These are phyloP conservation scores for Leptopterna dolabrata DNA, from an alignment of 2,888 invertebrate species.

Conservation along the genomic window DNA sequence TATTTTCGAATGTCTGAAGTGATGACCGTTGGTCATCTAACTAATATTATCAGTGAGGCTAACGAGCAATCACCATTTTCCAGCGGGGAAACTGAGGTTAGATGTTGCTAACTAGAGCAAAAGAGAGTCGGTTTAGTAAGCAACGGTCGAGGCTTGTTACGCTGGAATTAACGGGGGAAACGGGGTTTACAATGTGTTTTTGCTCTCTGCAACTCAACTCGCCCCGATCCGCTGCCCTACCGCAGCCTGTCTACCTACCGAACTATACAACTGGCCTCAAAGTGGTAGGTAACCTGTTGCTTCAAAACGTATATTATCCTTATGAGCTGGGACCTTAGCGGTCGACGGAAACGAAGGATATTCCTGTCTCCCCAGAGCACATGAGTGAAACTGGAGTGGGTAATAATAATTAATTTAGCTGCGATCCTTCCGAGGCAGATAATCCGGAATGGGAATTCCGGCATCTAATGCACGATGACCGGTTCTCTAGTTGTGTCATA, in stretches of 20 bases:
- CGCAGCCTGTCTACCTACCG: not conserved
- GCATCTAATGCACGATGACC: no score
- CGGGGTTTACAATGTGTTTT: conserved; percentile 19
- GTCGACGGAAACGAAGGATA: not conserved
- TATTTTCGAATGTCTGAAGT: no score
- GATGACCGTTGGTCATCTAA: no score
- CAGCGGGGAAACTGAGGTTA: not conserved
- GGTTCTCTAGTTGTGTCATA: no score
- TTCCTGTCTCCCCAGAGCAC: not conserved
- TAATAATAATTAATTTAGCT: not conserved
- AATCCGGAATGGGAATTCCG: not conserved
- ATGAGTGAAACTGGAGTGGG: not conserved
- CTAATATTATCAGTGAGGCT: not conserved
- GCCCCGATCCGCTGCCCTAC: not conserved
- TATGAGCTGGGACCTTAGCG: not conserved
- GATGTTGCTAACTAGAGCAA: not conserved
- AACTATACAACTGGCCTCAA: not conserved
- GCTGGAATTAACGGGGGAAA: not conserved
- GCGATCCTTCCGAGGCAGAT: not conserved
- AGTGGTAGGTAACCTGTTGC: conserved; percentile 24
- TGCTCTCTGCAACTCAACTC: conserved; percentile 9
- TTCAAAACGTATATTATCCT: conserved; percentile 21
- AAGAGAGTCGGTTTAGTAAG: not conserved
- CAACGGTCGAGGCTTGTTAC: not conserved
- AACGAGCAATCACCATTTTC: not conserved